Conservation (phyloP, 1,140 invertebrate species). For the Drosophila rhopaloa region DNA sequence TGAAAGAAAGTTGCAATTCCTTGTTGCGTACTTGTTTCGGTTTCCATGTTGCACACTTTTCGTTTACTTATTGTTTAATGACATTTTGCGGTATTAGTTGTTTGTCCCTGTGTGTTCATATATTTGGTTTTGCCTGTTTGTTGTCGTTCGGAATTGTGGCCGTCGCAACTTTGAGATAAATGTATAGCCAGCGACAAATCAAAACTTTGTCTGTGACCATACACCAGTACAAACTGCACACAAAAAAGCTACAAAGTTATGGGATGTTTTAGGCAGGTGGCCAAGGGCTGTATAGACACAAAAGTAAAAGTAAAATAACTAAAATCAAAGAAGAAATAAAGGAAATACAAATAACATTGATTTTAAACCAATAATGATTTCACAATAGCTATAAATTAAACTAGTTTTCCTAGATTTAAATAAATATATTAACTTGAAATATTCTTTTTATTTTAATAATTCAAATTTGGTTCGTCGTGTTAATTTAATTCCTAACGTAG, state of each 20-base stretch:
- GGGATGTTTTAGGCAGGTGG: conserved; percentile 10
- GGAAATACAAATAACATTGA: no score
- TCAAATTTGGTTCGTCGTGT: no score
- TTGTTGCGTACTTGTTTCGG: conserved; percentile 22
- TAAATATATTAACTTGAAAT: no score
- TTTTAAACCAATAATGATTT: no score
- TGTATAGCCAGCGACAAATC: conserved; percentile 34
- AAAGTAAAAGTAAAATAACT: neutral
- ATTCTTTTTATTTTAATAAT: no score
- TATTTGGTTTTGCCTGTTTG: conserved; percentile 16
- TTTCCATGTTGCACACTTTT: conserved; percentile 30
- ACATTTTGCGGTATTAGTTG: conserved; percentile 47
- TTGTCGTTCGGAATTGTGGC: conserved; percentile 6
- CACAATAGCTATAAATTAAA: no score
- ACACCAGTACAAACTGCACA: neutral
- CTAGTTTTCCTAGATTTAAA: no score
- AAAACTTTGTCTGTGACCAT: conserved; percentile 28
- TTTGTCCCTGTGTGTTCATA: neutral
- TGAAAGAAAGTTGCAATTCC: conserved; percentile 41
- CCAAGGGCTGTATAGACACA: neutral
- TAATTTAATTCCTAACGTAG: no score
- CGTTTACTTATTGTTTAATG: conserved; percentile 68
- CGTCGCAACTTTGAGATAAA: conserved; percentile 34
- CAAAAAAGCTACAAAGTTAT: conserved; percentile 3
- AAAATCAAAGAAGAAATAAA: neutral